These are phyloP conservation scores for Zaprionus kolodkinae DNA, from an alignment of 1,140 invertebrate species.

Conservation along the genomic window DNA sequence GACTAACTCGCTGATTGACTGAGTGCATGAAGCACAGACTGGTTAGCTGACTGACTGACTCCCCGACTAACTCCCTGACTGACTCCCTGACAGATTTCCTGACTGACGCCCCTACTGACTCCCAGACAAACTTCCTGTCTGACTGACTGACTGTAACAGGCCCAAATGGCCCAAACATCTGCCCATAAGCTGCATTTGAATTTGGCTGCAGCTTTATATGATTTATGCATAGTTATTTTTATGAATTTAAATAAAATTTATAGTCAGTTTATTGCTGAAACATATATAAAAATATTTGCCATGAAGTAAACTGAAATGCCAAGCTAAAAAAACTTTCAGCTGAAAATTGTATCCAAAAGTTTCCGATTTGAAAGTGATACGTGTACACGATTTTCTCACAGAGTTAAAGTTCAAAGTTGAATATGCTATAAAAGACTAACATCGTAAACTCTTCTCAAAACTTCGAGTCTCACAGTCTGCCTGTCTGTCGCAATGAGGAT, in stretches of 20 bases:
- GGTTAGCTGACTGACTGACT: background rate
- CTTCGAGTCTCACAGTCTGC: background rate
- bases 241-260: background rate
- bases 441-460: background rate
- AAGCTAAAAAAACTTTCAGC: background rate
- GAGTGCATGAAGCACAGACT: background rate
- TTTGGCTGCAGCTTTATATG: background rate
- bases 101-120: too few relatives aligned
- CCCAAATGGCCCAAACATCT: background rate
- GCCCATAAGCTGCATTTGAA: background rate
- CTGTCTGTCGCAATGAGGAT: background rate
- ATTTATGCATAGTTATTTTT: background rate
- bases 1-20: conserved; percentile 5
- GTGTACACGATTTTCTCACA: background rate
- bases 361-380: background rate
- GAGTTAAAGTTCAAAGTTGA: background rate
- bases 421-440: background rate
- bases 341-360: background rate
- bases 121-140: too few relatives aligned
- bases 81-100: too few relatives aligned
- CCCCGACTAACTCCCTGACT: too few relatives aligned
- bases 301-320: too few relatives aligned
- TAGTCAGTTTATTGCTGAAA: background rate
- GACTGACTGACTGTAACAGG: background rate
- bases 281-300: background rate